phyloP scores from a whole-genome alignment of 2,888 invertebrate species.

The Tachina grossa region DNA sequence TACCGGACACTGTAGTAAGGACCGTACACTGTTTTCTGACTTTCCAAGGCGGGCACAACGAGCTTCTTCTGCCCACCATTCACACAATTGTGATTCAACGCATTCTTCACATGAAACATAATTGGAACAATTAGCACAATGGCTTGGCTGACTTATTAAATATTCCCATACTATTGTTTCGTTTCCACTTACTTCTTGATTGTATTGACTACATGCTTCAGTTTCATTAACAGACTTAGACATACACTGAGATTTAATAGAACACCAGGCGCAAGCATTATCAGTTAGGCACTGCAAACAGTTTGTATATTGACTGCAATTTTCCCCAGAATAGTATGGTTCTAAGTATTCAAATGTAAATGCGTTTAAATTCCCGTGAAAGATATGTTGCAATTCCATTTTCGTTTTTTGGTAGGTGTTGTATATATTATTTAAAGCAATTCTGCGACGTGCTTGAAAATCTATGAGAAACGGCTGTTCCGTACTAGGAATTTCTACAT shows the following conservation, averaged over 20 bases:
- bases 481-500: constrained; percentile 87
- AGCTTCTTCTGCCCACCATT: constrained; percentile 96
- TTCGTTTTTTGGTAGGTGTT: constrained; percentile 89
- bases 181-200: constrained; percentile 11
- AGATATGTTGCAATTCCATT: constrained; percentile 91
- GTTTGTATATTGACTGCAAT: constrained; percentile 90
- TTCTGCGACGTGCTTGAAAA: constrained; percentile 86
- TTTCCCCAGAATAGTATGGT: constrained; percentile 90
- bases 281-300: constrained; percentile 94
- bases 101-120: constrained; percentile 94
- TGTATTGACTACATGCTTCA: constrained; percentile 83
- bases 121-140: constrained; percentile 94
- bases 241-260: constrained; percentile 88
- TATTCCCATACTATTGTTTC: constrained; percentile 86
- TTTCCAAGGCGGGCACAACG: constrained; percentile 92
- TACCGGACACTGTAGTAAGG: constrained; percentile 88
- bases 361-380: constrained; percentile 89
- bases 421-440: constrained; percentile 83
- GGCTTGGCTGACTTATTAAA: constrained; percentile 90
- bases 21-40: constrained; percentile 86
- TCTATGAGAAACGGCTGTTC: constrained; percentile 87
- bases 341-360: constrained; percentile 95
- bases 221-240: constrained; percentile 87
- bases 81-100: constrained; percentile 90
- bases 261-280: constrained; percentile 96